phyloP scores from a whole-genome alignment of 2,113 vertebrate species.

The Pelecanus crispus region DNA sequence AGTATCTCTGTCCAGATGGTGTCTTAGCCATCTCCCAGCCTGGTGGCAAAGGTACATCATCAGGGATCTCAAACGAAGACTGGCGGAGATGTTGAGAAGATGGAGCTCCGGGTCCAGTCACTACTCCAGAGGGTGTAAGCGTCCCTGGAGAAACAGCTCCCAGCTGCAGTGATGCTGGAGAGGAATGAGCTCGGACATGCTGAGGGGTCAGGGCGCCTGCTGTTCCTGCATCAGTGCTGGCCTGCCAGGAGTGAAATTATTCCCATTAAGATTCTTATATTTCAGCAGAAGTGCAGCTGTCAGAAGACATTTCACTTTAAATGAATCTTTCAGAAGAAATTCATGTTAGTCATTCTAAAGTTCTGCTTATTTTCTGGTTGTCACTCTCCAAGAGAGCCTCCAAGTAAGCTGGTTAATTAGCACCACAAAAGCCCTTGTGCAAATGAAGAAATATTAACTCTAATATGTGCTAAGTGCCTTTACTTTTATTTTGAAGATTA shows the following conservation, averaged over 20 bases:
- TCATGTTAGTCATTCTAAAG: neutral
- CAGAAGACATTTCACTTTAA: neutral
- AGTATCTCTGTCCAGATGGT: constrained; percentile 96
- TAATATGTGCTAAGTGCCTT: neutral
- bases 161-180: constrained; percentile 92
- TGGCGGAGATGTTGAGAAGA: constrained; percentile 91
- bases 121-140: constrained; percentile 76
- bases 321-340: neutral
- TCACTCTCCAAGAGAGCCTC: neutral
- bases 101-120: constrained; percentile 74
- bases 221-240: constrained; percentile 91
- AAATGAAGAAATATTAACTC: neutral
- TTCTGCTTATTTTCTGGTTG: neutral
- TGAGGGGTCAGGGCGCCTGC: constrained; percentile 89
- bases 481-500: neutral
- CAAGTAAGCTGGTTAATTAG: neutral
- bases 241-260: constrained; percentile 71
- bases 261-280: neutral
- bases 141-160: constrained; percentile 84
- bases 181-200: constrained; percentile 95
- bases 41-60: constrained; percentile 91
- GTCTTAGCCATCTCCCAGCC: constrained; percentile 99
- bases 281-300: neutral
- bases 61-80: constrained; percentile 96
- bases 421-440: neutral